Evolutionary conservation across 1,140 invertebrate species (phyloP).

Genomic region (Ctenoplectra terminalis): DNA sequence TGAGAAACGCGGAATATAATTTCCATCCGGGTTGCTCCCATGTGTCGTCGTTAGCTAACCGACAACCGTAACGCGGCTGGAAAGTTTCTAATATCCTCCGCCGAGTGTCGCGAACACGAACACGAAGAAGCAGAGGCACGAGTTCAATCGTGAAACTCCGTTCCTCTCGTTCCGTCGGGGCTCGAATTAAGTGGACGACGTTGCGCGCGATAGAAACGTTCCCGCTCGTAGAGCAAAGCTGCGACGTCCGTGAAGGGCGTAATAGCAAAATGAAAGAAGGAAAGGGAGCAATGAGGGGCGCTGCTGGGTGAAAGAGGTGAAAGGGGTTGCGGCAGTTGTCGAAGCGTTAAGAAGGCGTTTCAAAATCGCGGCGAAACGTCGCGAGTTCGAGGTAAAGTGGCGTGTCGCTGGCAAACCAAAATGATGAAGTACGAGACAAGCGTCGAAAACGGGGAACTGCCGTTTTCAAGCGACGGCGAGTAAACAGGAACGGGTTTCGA

Average conservation of each 20-base stretch:
- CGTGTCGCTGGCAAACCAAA: constrained; percentile 16
- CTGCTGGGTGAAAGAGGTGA: not conserved
- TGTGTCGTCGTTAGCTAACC: not conserved
- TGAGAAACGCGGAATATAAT: constrained; percentile 16
- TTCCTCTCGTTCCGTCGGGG: not conserved
- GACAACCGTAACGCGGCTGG: constrained; percentile 23
- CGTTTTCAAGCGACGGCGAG: constrained; percentile 21
- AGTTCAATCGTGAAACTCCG: constrained; percentile 14
- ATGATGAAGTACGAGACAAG: constrained; percentile 36
- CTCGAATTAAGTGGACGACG: constrained; percentile 37
- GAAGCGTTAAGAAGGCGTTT: constrained; percentile 46
- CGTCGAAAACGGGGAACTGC: constrained; percentile 17
- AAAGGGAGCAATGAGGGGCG: too few species aligned
- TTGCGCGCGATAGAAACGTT: constrained; percentile 9
- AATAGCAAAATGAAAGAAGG: not conserved
- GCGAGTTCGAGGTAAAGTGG: constrained; percentile 22
- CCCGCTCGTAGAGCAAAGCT: not conserved
- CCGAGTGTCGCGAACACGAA: not conserved
- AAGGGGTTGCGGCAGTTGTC: not conserved
- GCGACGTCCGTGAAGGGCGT: not conserved
- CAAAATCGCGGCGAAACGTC: constrained; percentile 23
- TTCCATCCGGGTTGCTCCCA: not conserved
- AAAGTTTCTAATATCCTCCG: constrained; percentile 51
- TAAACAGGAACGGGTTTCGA: constrained; percentile 29
- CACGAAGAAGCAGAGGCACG: not conserved